Evolutionary conservation across 2,888 invertebrate genomes (phyloP).

Genomic region (Ceratothoa steindachneri): DNA sequence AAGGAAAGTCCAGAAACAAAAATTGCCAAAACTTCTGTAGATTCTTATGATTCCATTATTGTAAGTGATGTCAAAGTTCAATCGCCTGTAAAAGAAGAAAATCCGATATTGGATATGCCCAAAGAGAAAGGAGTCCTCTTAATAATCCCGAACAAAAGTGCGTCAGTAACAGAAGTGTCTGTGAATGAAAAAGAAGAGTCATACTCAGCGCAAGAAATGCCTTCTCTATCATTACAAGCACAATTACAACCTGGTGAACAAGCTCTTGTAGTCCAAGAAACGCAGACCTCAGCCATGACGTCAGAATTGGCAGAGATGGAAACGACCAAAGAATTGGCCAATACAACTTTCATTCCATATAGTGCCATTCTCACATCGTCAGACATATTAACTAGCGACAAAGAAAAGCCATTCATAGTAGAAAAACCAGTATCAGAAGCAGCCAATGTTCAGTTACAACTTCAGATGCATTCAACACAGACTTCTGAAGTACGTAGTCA

Average conservation of each 20-base stretch:
- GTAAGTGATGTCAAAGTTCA: constrained; percentile 10
- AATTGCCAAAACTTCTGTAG: neutral
- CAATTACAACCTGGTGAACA: constrained; percentile 28
- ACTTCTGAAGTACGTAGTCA: constrained; percentile 55
- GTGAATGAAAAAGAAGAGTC: constrained; percentile 47
- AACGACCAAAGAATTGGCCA: neutral
- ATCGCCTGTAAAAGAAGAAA: constrained; percentile 1
- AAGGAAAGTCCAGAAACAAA: neutral
- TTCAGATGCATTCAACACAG: constrained; percentile 52
- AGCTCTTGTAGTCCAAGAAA: constrained; percentile 29
- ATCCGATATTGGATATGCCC: neutral
- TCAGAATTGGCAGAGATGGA: constrained; percentile 19
- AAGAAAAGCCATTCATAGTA: constrained; percentile 56
- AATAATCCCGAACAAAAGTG: constrained; percentile 26
- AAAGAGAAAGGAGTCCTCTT: constrained; percentile 31
- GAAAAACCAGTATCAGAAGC: constrained; percentile 59
- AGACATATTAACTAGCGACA: constrained; percentile 54
- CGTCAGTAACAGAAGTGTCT: constrained; percentile 27
- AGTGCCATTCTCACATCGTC: constrained; percentile 1
- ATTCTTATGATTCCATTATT: constrained; percentile 3
- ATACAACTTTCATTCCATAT: constrained; percentile 1
- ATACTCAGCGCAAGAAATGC: constrained; percentile 35
- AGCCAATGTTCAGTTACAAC: constrained; percentile 50
- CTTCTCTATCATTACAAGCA: constrained; percentile 26
- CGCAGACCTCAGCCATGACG: constrained; percentile 17